phyloP scores from a whole-genome alignment of 53 echinoderm and acorn worm genomes.

The Paelopatides confundens region DNA sequence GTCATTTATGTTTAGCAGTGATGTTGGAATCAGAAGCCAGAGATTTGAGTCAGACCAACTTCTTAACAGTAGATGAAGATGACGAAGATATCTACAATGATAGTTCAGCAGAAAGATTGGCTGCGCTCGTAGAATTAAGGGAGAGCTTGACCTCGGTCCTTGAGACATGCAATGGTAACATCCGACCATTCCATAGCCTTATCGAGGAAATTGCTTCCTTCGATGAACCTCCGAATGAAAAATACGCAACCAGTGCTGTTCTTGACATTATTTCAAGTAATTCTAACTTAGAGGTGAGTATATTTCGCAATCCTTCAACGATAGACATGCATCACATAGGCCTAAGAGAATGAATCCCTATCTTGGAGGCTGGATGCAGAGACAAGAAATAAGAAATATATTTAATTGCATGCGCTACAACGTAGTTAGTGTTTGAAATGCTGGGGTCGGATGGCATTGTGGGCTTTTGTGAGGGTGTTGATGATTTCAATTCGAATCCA shows the following conservation, averaged over 20 bases:
- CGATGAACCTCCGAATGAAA: neutral
- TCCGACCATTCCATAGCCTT: neutral
- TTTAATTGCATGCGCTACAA: no score
- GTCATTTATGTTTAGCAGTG: no score
- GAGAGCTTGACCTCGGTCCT: neutral
- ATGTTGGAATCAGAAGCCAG: neutral
- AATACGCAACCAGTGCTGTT: neutral
- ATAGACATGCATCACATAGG: no score
- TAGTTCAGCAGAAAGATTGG: neutral
- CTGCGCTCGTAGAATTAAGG: no score
- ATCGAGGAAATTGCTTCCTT: neutral
- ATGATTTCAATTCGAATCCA: no score
- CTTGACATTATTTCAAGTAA: neutral
- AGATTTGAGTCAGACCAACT: neutral
- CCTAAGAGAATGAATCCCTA: no score
- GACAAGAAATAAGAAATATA: no score
- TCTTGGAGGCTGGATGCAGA: no score
- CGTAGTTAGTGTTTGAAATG: no score
- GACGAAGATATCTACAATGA: slow-evolving; percentile 14
- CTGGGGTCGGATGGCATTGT: no score
- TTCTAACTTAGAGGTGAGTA: neutral
- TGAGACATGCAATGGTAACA: neutral
- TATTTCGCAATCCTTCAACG: no score
- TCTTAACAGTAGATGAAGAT: neutral
- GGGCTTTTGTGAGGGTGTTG: no score